Conservation (phyloP, 2,113 vertebrate genomes). For the Tragelaphus buxtoni region DNA sequence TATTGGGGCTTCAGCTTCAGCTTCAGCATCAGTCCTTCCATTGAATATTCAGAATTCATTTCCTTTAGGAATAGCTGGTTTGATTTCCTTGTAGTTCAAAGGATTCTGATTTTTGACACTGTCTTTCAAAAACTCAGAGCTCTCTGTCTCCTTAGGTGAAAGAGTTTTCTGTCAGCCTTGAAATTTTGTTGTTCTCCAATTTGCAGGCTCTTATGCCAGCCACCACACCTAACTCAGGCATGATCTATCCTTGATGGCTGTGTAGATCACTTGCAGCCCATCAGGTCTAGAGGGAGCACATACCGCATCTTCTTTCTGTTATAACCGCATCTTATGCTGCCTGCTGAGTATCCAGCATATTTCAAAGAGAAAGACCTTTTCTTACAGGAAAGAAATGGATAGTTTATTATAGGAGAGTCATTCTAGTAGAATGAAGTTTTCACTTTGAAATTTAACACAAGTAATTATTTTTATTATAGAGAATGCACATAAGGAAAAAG, state of each 20-base stretch:
- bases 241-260: background rate
- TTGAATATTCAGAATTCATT: background rate
- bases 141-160: background rate
- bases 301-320: background rate
- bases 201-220: background rate
- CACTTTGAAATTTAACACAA: background rate
- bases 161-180: background rate
- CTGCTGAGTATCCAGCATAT: background rate
- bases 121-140: background rate
- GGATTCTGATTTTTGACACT: background rate
- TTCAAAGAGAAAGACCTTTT: background rate
- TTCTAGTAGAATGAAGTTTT: background rate
- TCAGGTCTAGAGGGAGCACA: background rate
- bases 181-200: background rate
- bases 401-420: background rate
- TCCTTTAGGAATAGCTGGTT: background rate
- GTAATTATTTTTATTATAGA: constrained; percentile 13
- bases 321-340: background rate
- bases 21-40: background rate
- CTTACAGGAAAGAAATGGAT: background rate
- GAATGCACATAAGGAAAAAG: background rate
- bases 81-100: background rate
- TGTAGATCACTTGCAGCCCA: background rate
- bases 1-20: background rate
- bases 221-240: background rate